Conservation (phyloP, 2,797 vertebrate genomes). For the Furcifer pardalis region DNA sequence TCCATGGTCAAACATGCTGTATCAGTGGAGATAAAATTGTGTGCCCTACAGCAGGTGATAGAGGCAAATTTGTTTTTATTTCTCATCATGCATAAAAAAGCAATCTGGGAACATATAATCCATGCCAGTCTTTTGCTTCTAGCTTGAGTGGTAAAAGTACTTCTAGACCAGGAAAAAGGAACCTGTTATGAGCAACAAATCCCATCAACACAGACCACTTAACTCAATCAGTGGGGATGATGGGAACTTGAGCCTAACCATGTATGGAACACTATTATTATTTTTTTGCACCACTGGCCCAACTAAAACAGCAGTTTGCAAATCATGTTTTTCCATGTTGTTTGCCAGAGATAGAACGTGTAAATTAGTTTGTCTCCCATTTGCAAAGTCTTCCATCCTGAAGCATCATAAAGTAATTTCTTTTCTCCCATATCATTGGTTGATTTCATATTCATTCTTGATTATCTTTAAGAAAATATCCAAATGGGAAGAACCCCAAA, state of each 20-base stretch:
- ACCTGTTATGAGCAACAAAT: background rate
- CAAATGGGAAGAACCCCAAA: background rate
- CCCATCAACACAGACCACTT: background rate
- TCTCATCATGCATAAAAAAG: background rate
- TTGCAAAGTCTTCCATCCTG: background rate
- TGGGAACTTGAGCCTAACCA: background rate
- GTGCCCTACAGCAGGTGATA: background rate
- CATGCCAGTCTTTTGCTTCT: background rate
- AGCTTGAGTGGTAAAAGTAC: background rate
- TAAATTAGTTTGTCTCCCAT: background rate
- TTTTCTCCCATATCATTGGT: background rate
- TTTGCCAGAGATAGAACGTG: background rate
- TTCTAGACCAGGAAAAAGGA: background rate
- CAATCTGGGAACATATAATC: background rate
- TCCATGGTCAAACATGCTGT: background rate
- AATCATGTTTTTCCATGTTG: background rate
- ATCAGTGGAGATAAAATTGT: background rate
- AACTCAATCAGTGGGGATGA: background rate
- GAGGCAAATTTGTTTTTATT: background rate
- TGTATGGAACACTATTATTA: no score
- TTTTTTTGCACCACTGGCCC: background rate
- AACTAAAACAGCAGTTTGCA: background rate
- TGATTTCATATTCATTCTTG: background rate
- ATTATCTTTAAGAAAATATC: constrained; percentile 16
- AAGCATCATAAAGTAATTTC: background rate